A percentile compares a stretch with the other conserved stretches of the same genome.
phyloP scores from a whole-genome alignment of 2,888 invertebrate genomes.

The Axea sp. region DNA sequence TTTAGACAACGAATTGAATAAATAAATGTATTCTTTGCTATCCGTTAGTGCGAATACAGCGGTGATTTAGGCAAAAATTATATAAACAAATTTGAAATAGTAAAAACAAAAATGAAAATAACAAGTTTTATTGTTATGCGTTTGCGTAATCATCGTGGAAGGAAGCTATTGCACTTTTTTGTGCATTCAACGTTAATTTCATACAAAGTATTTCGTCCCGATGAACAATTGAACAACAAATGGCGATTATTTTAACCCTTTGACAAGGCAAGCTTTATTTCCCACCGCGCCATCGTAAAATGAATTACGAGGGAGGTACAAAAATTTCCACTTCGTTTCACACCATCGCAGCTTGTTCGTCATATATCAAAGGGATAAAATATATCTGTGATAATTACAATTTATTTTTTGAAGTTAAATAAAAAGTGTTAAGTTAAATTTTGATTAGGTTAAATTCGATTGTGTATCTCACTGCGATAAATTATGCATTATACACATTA shows the following conservation, averaged over 20 bases:
- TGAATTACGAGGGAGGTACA: background rate
- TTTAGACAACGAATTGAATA: constrained; percentile 16
- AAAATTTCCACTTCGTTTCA: constrained; percentile 1
- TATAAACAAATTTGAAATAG: constrained; percentile 19
- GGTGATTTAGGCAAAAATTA: constrained; percentile 28
- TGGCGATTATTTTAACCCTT: constrained; percentile 33
- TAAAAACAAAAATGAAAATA: constrained; percentile 38
- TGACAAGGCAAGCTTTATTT: constrained; percentile 10
- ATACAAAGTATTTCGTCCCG: constrained; percentile 14
- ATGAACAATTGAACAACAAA: constrained; percentile 12
- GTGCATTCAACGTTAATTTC: constrained; percentile 15
- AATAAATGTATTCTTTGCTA: constrained; percentile 20
- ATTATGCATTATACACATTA: no score
- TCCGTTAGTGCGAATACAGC: constrained; percentile 6
- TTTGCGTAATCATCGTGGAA: constrained; percentile 37
- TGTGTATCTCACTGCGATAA: background rate
- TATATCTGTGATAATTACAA: constrained; percentile 52
- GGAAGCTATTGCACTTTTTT: constrained; percentile 9
- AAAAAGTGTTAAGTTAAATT: background rate
- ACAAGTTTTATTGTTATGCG: constrained; percentile 60
- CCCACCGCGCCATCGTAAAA: constrained; percentile 4
- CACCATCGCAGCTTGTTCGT: no score
- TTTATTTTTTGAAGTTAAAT: constrained; percentile 46
- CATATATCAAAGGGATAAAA: constrained; percentile 25
- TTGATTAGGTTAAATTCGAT: background rate